These are phyloP conservation scores for Azemiops feae DNA, from an alignment of 2,113 vertebrate species.

Conservation along the genomic window DNA sequence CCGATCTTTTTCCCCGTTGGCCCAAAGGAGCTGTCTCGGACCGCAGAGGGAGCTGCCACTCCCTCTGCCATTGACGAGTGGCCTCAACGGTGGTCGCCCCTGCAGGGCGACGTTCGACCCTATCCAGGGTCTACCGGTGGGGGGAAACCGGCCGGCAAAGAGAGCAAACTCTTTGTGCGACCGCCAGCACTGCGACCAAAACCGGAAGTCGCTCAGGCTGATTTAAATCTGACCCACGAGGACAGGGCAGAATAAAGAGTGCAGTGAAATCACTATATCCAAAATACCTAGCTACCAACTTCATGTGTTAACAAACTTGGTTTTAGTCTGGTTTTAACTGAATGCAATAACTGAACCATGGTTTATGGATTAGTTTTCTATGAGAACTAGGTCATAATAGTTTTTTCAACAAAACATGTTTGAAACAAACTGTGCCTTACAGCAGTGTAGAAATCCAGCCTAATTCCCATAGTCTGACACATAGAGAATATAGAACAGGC, in stretches of 20 bases:
- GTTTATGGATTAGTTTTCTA: not conserved
- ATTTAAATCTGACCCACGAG: not conserved
- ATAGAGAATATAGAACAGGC: not conserved
- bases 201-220: not conserved
- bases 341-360: not conserved
- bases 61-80: too few species aligned
- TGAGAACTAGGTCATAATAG: not conserved
- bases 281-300: not conserved
- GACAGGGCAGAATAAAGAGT: not conserved
- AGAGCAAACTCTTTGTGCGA: too few species aligned
- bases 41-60: too few species aligned
- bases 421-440: not conserved
- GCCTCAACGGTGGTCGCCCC: too few species aligned
- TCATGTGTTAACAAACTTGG: not conserved
- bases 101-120: too few species aligned
- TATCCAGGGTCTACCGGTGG: too few species aligned
- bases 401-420: not conserved
- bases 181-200: too few species aligned
- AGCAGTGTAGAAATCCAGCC: not conserved
- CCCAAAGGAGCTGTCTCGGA: too few species aligned
- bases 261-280: not conserved
- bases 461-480: not conserved
- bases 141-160: too few species aligned
- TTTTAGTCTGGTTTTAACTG: not conserved
- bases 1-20: too few species aligned